A percentile compares a stretch with the other conserved stretches of the same genome.
These are phyloP conservation scores for Phainopepla nitens DNA, from an alignment of 2,113 vertebrate genomes.

Conservation along the genomic window DNA sequence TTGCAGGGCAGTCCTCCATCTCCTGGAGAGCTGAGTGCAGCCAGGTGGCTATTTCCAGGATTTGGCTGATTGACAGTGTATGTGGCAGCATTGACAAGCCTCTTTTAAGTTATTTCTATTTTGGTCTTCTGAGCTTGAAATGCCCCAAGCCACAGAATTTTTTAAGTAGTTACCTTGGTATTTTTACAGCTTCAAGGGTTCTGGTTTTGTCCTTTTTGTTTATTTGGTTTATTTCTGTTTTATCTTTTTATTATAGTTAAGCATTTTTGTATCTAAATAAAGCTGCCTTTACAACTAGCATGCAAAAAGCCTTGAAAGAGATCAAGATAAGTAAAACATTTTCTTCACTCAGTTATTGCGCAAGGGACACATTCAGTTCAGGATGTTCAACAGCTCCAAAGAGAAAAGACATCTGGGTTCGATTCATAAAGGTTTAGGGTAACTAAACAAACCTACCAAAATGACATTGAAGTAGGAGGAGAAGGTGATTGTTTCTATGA, in stretches of 20 bases:
- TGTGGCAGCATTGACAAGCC: neutral
- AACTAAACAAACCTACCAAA: neutral
- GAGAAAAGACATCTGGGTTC: conserved; percentile 36
- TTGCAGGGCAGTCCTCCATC: neutral
- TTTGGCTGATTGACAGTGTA: neutral
- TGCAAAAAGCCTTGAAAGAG: neutral
- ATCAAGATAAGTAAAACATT: neutral
- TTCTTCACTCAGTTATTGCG: neutral
- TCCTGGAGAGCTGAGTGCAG: neutral
- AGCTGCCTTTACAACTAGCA: neutral
- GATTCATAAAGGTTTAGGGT: neutral
- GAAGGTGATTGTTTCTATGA: neutral
- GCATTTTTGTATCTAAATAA: neutral
- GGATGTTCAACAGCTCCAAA: neutral
- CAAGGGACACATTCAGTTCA: conserved; percentile 19
- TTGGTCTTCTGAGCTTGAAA: neutral
- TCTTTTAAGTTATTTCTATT: neutral
- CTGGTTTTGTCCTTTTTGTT: neutral
- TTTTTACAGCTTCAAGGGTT: neutral
- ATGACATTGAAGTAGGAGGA: neutral
- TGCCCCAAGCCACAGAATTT: neutral
- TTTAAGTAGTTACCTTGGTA: neutral
- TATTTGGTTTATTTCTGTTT: neutral
- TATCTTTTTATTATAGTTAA: neutral
- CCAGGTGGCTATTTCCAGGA: neutral